phyloP scores from a whole-genome alignment of 2,113 vertebrate species.

The Micronycteris hirsuta region DNA sequence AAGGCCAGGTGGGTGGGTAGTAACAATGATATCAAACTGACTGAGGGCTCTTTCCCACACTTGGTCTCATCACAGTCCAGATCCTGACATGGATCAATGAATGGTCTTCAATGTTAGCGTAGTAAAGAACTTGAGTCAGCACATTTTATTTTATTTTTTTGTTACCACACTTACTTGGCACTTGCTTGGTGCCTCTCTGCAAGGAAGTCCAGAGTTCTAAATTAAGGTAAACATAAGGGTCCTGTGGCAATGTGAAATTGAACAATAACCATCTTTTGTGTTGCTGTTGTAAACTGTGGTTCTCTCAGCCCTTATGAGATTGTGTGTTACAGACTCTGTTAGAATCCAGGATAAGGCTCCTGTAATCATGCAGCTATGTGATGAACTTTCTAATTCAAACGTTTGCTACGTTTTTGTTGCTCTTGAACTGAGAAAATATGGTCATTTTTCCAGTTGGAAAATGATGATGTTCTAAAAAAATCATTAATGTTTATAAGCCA shows the following conservation, averaged over 20 bases:
- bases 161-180: background rate
- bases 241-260: background rate
- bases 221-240: slow-evolving; percentile 35
- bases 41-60: background rate
- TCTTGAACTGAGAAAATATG: slow-evolving; percentile 63
- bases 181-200: background rate
- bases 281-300: slow-evolving; percentile 14
- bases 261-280: slow-evolving; percentile 36
- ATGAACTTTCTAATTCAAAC: slow-evolving; percentile 64
- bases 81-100: background rate
- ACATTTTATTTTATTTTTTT: slow-evolving; percentile 20
- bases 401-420: slow-evolving; percentile 63
- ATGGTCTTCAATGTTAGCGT: background rate
- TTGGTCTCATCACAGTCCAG: background rate
- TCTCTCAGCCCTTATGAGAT: slow-evolving; percentile 39
- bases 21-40: background rate
- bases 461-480: slow-evolving; percentile 52
- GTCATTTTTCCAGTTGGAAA: background rate
- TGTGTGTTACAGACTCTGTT: slow-evolving; percentile 37
- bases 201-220: background rate
- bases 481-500: slow-evolving; percentile 54
- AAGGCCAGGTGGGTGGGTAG: background rate
- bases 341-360: slow-evolving; percentile 58
- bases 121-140: background rate
- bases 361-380: slow-evolving; percentile 64